A percentile compares a stretch with the other conserved stretches of the same genome.
phyloP scores from a whole-genome alignment of 2,797 vertebrate species.

The Potorous gilbertii region DNA sequence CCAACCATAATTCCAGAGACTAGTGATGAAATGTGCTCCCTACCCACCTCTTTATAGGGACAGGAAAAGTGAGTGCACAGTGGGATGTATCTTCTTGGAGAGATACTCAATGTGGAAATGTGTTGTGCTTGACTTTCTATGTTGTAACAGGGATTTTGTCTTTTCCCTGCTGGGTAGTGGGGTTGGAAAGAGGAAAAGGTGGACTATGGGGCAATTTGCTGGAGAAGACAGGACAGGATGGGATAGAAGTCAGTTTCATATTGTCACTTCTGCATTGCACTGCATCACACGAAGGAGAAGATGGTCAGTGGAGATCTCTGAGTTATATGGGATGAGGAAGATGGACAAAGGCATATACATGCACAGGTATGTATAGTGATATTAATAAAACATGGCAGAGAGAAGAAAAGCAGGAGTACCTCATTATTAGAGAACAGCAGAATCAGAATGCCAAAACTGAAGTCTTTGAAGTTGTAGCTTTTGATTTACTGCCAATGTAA shows the following conservation, averaged over 20 bases:
- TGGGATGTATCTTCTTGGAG: too few species aligned
- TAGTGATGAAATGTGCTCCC: too few species aligned
- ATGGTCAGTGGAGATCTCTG: background rate
- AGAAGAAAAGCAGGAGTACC: background rate
- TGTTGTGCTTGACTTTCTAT: too few species aligned
- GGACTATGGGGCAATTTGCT: background rate
- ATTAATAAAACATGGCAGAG: background rate
- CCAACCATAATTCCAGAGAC: too few species aligned
- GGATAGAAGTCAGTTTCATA: background rate
- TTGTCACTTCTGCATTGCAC: background rate
- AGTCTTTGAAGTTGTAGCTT: background rate
- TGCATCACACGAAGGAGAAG: background rate
- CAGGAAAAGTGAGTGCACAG: too few species aligned
- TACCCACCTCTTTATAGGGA: too few species aligned
- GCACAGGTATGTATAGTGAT: background rate
- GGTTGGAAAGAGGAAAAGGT: background rate
- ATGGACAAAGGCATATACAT: background rate
- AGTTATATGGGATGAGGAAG: background rate
- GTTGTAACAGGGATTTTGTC: too few species aligned
- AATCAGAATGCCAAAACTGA: background rate
- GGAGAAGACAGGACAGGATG: background rate
- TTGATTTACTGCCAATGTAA: background rate
- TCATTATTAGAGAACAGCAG: background rate
- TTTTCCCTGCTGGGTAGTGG: too few species aligned
- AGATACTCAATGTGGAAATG: too few species aligned